Percentiles rank a stretch among this genome's conserved stretches.
phyloP scores from a whole-genome alignment of 2,888 invertebrate genomes.

The Empis livida region DNA sequence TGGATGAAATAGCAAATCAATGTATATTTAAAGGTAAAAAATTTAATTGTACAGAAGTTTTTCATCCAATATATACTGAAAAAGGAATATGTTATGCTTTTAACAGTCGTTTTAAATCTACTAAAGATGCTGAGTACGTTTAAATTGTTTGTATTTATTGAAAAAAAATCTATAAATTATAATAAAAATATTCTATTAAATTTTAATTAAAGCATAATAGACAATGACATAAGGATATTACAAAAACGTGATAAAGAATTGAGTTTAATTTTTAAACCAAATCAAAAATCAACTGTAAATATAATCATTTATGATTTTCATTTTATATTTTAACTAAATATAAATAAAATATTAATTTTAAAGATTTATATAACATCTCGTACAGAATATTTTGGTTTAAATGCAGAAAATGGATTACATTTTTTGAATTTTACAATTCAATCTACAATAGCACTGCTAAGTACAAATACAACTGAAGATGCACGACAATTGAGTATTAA shows the following conservation, averaged over 20 bases:
- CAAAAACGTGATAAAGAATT: constrained; percentile 35
- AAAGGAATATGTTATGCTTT: constrained; percentile 62
- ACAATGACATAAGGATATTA: constrained; percentile 22
- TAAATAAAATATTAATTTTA: too few relatives aligned
- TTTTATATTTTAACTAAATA: too few relatives aligned
- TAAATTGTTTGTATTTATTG: too few relatives aligned
- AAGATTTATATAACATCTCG: constrained; percentile 44
- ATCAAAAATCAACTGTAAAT: constrained; percentile 21
- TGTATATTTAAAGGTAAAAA: too few relatives aligned
- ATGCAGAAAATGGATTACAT: constrained; percentile 53
- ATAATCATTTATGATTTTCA: background rate
- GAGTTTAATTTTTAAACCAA: constrained; percentile 30
- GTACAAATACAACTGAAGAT: constrained; percentile 64
- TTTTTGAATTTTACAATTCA: constrained; percentile 42
- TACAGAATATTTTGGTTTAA: constrained; percentile 56
- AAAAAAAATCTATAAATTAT: too few relatives aligned
- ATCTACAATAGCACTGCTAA: constrained; percentile 49
- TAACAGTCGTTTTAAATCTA: constrained; percentile 38
- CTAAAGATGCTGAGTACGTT: constrained; percentile 4
- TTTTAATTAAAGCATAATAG: too few relatives aligned
- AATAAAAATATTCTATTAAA: too few relatives aligned
- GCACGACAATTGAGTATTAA: constrained; percentile 50
- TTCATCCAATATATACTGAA: constrained; percentile 60
- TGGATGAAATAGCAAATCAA: too few relatives aligned
- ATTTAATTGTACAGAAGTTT: constrained; percentile 14